Percentiles rank a stretch among this genome's conserved stretches.
These are phyloP conservation scores for Rhynchopsitta pachyrhyncha DNA, from an alignment of 2,113 vertebrate genomes.

Conservation along the genomic window DNA sequence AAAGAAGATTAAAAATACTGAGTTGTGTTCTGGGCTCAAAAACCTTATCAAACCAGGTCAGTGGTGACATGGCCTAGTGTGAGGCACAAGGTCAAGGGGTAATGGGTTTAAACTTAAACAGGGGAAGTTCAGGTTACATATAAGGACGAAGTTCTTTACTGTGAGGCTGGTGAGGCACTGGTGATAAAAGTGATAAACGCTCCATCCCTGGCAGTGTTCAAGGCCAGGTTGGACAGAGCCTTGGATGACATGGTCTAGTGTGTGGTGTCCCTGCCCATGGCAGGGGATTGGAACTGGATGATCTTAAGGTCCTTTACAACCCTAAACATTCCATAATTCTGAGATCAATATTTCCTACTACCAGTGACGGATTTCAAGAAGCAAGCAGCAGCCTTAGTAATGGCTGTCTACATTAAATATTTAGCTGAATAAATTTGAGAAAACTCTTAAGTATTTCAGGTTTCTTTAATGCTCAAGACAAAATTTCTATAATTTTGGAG, in stretches of 20 bases:
- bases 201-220: no score
- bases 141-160: no score
- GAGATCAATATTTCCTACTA: neutral
- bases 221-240: no score
- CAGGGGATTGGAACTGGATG: neutral
- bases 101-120: no score
- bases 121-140: no score
- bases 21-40: neutral
- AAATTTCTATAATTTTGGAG: neutral
- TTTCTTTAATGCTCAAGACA: neutral
- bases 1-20: neutral
- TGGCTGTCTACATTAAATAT: neutral
- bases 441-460: neutral
- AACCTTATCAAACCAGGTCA: neutral
- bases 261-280: neutral
- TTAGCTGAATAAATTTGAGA: neutral
- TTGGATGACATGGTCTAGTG: neutral
- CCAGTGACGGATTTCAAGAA: neutral
- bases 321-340: neutral
- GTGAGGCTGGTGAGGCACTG: no score
- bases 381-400: neutral
- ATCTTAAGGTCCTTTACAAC: no score
- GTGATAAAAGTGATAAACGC: no score
- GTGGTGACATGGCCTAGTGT: no score
- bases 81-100: no score